These are phyloP conservation scores for Zaprionus obscuricornis DNA, from an alignment of 2,888 invertebrate species.

Conservation along the genomic window DNA sequence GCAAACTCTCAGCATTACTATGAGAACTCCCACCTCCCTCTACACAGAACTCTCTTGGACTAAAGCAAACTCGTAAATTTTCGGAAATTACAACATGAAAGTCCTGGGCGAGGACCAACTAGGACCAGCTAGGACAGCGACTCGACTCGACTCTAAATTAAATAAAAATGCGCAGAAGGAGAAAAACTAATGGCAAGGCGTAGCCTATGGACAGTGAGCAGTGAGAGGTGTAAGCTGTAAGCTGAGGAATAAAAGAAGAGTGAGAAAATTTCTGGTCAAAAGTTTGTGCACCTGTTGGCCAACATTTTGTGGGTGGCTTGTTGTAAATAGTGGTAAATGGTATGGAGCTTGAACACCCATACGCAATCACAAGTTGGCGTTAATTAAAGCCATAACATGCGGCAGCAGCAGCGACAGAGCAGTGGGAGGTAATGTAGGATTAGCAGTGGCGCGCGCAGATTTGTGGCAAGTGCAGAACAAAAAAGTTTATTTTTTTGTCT, in stretches of 20 bases:
- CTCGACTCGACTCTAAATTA: constrained; percentile 67
- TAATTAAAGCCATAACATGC: constrained; percentile 72
- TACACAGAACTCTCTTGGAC: constrained; percentile 16
- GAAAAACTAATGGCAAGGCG: background rate
- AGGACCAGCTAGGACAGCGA: constrained; percentile 24
- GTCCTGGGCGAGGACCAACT: constrained; percentile 47
- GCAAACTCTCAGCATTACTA: too few species aligned
- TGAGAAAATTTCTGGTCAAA: constrained; percentile 43
- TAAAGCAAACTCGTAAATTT: constrained; percentile 71
- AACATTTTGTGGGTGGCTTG: constrained; percentile 11
- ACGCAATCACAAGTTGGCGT: constrained; percentile 60
- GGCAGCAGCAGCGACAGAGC: constrained; percentile 39
- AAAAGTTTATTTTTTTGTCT: too few species aligned
- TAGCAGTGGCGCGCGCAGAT: constrained; percentile 35
- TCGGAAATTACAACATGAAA: constrained; percentile 74
- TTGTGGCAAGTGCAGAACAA: constrained; percentile 44
- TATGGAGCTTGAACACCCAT: constrained; percentile 1
- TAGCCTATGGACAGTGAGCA: too few species aligned
- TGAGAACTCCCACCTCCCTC: background rate
- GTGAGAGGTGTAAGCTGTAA: background rate
- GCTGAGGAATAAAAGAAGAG: background rate
- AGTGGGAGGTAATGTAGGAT: constrained; percentile 6
- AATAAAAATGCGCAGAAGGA: constrained; percentile 64
- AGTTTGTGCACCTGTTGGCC: constrained; percentile 68
- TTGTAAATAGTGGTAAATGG: too few species aligned